Base-by-base conservation (phyloP, 2,797 vertebrate species). In the Siniperca obscura region DNA sequence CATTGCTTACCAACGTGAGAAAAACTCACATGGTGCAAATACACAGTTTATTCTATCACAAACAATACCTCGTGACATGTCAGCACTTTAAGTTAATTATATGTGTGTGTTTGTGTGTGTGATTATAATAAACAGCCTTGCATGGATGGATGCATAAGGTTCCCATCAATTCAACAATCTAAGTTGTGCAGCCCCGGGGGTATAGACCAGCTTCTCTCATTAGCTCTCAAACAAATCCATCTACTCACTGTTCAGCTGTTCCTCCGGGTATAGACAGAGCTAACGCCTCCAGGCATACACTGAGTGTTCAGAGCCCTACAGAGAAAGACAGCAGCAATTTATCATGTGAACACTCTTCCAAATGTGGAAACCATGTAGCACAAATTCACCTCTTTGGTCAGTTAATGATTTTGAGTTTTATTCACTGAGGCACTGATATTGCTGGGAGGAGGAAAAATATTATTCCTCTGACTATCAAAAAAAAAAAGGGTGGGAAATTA, bases 141-240 rank as follows among this genome's bases (percentile, higher is more conserved):
- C 44, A 40, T 64, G 12, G 70, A 69, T 2, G 60, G n/a, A 25
- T 76, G 46, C 66, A 74, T 57, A 55, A 52, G 30, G 56, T 72
- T 84, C 40, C 80, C 78, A 83, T 86, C 70, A 81, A 53, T 67
- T 79, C n/a, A 70, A 7, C 52, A 42, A 60, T 66, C 42, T 85
- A 76, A 78, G 65, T 69, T 30, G 30, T 64, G 72, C 42, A 61
- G 73, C 68, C 64, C 48, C 0, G 16, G 69, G 60, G 80, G 78
- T 59, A 53, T 10, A 66, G 64, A 81, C 46, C 72, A 70, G 83
- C 69, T 75, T 78, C 56, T 59, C 60, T 83, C 80, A 86, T 89
- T 86, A 86, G 79, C 50, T 73, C 78, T 65, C 69, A n/a, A 84
- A 84, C 70, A 82, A 75, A 90, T 87, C 81, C 61, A 76, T 84